phyloP scores from a whole-genome alignment of 2,888 invertebrate genomes.

The Cinara cedri region DNA sequence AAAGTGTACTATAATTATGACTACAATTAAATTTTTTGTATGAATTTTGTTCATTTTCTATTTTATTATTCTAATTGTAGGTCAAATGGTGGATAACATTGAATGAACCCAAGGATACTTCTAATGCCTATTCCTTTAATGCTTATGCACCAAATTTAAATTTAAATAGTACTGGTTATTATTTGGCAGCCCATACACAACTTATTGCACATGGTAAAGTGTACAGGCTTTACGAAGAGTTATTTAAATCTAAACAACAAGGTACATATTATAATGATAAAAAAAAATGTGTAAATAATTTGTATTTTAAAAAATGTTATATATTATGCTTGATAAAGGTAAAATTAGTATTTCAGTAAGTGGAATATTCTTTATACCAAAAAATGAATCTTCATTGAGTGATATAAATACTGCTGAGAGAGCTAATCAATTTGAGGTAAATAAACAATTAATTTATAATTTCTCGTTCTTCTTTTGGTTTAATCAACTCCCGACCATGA shows the following conservation, averaged over 20 bases:
- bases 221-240: slow-evolving; percentile 69
- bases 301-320: neutral
- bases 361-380: slow-evolving; percentile 69
- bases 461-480: no score
- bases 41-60: neutral
- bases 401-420: slow-evolving; percentile 67
- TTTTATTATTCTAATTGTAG: slow-evolving; percentile 58
- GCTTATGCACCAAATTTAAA: slow-evolving; percentile 60
- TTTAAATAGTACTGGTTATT: slow-evolving; percentile 66
- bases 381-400: slow-evolving; percentile 63
- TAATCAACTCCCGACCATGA: no score
- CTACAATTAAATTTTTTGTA: no score
- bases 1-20: no score
- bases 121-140: slow-evolving; percentile 59
- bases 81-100: slow-evolving; percentile 72
- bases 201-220: slow-evolving; percentile 72
- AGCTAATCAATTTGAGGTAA: slow-evolving; percentile 68
- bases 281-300: neutral
- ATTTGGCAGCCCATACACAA: slow-evolving; percentile 70
- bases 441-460: slow-evolving; percentile 59
- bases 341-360: slow-evolving; percentile 69
- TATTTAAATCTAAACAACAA: slow-evolving; percentile 67
- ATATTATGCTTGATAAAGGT: slow-evolving; percentile 63
- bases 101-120: slow-evolving; percentile 67
- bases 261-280: slow-evolving; percentile 62